Evolutionary conservation across 2,888 invertebrate genomes (phyloP).

Genomic region (Penaeus monodon): DNA sequence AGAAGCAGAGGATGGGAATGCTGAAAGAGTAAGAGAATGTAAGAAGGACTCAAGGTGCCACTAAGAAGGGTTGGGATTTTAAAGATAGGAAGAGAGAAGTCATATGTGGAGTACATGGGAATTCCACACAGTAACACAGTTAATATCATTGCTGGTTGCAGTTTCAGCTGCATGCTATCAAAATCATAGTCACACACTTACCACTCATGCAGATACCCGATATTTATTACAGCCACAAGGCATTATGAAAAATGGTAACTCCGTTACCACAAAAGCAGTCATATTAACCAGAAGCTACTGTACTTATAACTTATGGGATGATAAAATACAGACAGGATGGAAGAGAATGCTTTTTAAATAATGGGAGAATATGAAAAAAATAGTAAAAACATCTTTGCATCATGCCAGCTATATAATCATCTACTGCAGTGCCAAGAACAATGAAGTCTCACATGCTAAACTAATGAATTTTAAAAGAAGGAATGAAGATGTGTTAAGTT

Average conservation of each 20-base stretch:
- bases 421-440: neutral
- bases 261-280: conserved; percentile 17
- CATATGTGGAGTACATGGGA: conserved; percentile 13
- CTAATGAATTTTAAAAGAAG: conserved; percentile 9
- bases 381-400: conserved; percentile 1
- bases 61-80: neutral
- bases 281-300: conserved; percentile 50
- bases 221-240: conserved; percentile 37
- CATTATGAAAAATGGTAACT: conserved; percentile 20
- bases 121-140: conserved; percentile 48
- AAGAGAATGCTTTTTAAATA: conserved; percentile 32
- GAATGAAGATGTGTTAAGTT: neutral
- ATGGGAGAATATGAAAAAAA: conserved; percentile 9
- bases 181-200: conserved; percentile 30
- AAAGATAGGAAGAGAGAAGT: neutral
- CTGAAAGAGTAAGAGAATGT: conserved; percentile 9
- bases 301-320: conserved; percentile 29
- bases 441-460: neutral
- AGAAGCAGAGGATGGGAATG: conserved; percentile 5
- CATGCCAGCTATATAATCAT: neutral
- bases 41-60: neutral
- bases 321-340: conserved; percentile 23
- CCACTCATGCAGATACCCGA: conserved; percentile 42
- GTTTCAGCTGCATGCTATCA: conserved; percentile 26
- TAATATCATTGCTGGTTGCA: conserved; percentile 49